phyloP scores from a whole-genome alignment of 1,140 invertebrate genomes.

The Lamellibrachia luymesi region DNA sequence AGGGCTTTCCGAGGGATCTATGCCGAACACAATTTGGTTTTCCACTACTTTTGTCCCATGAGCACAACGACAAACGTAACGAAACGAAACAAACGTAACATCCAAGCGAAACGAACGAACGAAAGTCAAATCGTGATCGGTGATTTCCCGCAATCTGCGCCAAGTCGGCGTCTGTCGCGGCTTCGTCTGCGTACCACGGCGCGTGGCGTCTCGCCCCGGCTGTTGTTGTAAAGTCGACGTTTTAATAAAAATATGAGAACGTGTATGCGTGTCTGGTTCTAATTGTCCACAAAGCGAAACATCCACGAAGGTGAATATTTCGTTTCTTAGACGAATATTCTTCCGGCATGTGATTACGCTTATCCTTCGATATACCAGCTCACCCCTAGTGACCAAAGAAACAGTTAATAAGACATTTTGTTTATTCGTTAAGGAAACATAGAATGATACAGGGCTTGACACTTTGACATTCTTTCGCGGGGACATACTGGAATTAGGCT shows the following conservation, averaged over 20 bases:
- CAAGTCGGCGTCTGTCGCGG: not conserved
- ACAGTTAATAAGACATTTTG: no score
- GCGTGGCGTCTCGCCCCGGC: not conserved
- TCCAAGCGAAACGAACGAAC: not conserved
- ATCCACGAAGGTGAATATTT: no score
- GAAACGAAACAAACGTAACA: slow-evolving; percentile 5
- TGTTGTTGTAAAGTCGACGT: not conserved
- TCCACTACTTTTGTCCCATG: slow-evolving; percentile 19
- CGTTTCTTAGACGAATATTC: no score
- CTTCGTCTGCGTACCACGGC: not conserved
- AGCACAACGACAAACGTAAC: slow-evolving; percentile 10
- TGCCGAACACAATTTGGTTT: slow-evolving; percentile 15
- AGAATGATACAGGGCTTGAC: no score
- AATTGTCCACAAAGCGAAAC: not conserved
- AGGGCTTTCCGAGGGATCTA: slow-evolving; percentile 14
- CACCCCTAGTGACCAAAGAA: no score
- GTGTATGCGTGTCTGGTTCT: not conserved
- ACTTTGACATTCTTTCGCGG: not conserved
- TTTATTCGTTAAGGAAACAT: no score
- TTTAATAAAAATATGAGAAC: not conserved
- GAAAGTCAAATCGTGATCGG: slow-evolving; percentile 4
- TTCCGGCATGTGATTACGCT: no score
- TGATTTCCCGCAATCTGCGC: not conserved
- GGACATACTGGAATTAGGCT: not conserved
- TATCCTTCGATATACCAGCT: no score